phyloP scores from a whole-genome alignment of 2,888 invertebrate genomes.

The Drosophila paranaensis region DNA sequence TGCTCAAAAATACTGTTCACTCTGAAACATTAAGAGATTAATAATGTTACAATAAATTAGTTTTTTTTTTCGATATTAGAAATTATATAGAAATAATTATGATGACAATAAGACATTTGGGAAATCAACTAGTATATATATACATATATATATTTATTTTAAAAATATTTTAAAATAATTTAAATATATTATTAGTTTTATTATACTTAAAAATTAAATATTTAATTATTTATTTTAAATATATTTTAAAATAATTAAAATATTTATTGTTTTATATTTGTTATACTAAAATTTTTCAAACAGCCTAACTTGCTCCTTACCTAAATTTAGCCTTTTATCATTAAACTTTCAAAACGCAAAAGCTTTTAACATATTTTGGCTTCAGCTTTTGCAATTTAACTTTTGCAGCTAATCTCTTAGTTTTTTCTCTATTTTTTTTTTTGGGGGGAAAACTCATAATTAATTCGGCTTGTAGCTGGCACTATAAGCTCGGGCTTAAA shows the following conservation, averaged over 20 bases:
- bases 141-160: too few relatives aligned
- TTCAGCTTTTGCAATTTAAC: conserved; percentile 11
- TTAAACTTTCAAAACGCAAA: background rate
- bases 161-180: background rate
- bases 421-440: background rate
- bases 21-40: too few relatives aligned
- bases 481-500: conserved; percentile 1
- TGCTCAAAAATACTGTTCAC: too few relatives aligned
- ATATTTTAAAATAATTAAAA: background rate
- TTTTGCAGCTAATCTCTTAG: conserved; percentile 7
- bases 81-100: too few relatives aligned
- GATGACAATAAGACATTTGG: too few relatives aligned
- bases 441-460: conserved; percentile 7
- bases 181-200: background rate
- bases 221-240: background rate
- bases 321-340: background rate
- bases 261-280: background rate
- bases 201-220: background rate
- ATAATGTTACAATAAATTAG: too few relatives aligned
- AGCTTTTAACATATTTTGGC: conserved; percentile 6
- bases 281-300: background rate
- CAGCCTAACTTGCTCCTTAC: background rate
- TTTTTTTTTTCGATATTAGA: too few relatives aligned
- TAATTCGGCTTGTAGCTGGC: conserved; percentile 7
- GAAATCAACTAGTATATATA: too few relatives aligned